Conservation (phyloP, 2,113 vertebrate species). For the Malaclemys terrapin region DNA sequence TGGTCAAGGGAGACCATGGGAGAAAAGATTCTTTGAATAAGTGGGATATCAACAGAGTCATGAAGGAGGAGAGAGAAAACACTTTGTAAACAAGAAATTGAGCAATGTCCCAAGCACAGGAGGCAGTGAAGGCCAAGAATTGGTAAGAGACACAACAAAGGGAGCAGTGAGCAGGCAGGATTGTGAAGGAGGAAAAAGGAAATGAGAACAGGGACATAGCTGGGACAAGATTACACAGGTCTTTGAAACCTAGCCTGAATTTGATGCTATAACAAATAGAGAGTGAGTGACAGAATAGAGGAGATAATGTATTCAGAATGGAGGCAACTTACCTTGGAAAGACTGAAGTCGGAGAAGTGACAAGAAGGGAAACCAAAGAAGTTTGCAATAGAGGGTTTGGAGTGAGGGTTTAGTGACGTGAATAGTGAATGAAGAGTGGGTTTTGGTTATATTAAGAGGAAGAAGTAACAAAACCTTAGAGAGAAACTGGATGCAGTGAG, state of each 20-base stretch:
- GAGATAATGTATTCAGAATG: not conserved
- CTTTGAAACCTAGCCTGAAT: not conserved
- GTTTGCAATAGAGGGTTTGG: not conserved
- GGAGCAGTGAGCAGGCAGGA: not conserved
- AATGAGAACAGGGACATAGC: not conserved
- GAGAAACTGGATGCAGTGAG: not conserved
- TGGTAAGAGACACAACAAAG: not conserved
- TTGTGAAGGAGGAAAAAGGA: not conserved
- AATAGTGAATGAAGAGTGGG: too few species aligned
- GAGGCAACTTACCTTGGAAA: not conserved
- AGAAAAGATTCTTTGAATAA: not conserved
- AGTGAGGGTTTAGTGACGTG: not conserved
- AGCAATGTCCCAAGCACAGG: not conserved
- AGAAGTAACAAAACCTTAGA: not conserved
- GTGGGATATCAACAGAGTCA: too few species aligned
- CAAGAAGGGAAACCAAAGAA: not conserved
- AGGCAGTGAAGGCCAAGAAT: not conserved
- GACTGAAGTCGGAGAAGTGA: not conserved
- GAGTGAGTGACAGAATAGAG: not conserved
- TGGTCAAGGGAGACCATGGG: not conserved
- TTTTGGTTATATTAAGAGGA: not conserved
- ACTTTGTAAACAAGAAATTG: not conserved
- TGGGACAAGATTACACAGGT: fast-evolving
- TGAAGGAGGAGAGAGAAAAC: not conserved
- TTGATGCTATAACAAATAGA: not conserved